Percentiles rank a stretch among this genome's conserved stretches.
phyloP scores from a whole-genome alignment of 2,888 invertebrate genomes.

The Ctena decussata region DNA sequence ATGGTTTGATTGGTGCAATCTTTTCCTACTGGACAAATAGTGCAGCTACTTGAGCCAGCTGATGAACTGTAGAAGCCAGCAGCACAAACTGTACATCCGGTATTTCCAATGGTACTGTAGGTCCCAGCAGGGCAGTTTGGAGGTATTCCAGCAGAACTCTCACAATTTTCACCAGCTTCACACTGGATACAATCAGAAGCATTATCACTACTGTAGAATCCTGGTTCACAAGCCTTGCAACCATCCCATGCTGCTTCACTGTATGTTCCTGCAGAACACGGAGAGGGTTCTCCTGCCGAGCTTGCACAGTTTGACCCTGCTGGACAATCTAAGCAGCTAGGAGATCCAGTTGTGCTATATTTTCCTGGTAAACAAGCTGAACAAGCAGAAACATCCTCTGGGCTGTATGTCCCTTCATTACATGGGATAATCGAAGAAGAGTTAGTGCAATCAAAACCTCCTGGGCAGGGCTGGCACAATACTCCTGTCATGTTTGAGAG shows the following conservation, averaged over 20 bases:
- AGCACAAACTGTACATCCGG: slow-evolving; percentile 68
- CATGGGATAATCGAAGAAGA: slow-evolving; percentile 55
- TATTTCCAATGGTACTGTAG: slow-evolving; percentile 65
- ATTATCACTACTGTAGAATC: slow-evolving; percentile 71
- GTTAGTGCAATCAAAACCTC: slow-evolving; percentile 73
- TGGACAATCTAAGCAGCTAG: slow-evolving; percentile 74
- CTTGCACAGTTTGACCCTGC: slow-evolving; percentile 70
- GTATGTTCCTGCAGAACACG: slow-evolving; percentile 75
- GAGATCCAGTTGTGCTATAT: slow-evolving; percentile 27
- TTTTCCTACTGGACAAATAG: slow-evolving; percentile 80
- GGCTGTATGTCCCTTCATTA: slow-evolving; percentile 63
- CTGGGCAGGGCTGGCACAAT: slow-evolving; percentile 19
- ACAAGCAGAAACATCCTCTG: slow-evolving; percentile 33
- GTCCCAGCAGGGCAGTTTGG: slow-evolving; percentile 58
- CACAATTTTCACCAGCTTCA: slow-evolving; percentile 68
- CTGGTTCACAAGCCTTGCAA: slow-evolving; percentile 68
- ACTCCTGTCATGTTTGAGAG: too few relatives aligned
- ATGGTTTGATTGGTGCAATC: slow-evolving; percentile 68
- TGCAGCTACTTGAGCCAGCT: slow-evolving; percentile 37
- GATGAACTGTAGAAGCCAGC: slow-evolving; percentile 63
- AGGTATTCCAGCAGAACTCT: slow-evolving; percentile 13
- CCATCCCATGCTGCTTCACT: slow-evolving; percentile 29
- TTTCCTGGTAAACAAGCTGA: slow-evolving; percentile 43
- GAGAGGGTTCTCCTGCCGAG: slow-evolving; percentile 61
- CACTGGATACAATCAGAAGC: slow-evolving; percentile 68